Evolutionary conservation across 2,888 invertebrate genomes (phyloP).

Genomic region (Eurois occulta): DNA sequence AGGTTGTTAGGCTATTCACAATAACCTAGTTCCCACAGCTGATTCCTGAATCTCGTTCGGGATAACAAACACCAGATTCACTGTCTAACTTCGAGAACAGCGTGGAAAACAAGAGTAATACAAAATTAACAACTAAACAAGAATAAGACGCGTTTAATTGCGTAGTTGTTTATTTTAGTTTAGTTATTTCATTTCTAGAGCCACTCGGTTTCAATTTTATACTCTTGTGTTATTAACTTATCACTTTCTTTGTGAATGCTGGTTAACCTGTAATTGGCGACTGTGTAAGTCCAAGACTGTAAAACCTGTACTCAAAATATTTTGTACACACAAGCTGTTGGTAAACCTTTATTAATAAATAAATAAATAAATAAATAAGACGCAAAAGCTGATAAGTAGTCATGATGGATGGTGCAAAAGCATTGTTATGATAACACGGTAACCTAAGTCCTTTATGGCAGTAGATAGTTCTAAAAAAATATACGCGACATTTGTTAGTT

Average conservation of each 20-base stretch:
- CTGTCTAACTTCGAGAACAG: slow-evolving; percentile 40
- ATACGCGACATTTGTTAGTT: neutral
- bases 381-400: slow-evolving; percentile 10
- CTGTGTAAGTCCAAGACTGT: too few species aligned
- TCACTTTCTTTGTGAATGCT: too few species aligned
- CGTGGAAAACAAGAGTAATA: slow-evolving; percentile 28
- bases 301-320: too few species aligned
- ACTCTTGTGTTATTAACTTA: too few species aligned
- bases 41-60: slow-evolving; percentile 22
- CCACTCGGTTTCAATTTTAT: too few species aligned
- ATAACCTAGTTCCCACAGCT: slow-evolving; percentile 50
- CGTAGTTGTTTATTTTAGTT: too few species aligned
- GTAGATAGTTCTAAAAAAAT: neutral
- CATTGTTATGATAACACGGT: slow-evolving; percentile 35
- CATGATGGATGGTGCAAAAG: slow-evolving; percentile 9
- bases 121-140: slow-evolving; percentile 17
- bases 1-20: slow-evolving; percentile 33
- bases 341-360: too few species aligned
- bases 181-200: too few species aligned
- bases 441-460: slow-evolving; percentile 10
- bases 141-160: slow-evolving; percentile 25
- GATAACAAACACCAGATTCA: slow-evolving; percentile 52
- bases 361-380: too few species aligned
- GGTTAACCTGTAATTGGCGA: too few species aligned
- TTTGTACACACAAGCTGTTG: too few species aligned